Conservation (phyloP, 2,888 invertebrate genomes). For the Fissipunctia ypsillon region DNA sequence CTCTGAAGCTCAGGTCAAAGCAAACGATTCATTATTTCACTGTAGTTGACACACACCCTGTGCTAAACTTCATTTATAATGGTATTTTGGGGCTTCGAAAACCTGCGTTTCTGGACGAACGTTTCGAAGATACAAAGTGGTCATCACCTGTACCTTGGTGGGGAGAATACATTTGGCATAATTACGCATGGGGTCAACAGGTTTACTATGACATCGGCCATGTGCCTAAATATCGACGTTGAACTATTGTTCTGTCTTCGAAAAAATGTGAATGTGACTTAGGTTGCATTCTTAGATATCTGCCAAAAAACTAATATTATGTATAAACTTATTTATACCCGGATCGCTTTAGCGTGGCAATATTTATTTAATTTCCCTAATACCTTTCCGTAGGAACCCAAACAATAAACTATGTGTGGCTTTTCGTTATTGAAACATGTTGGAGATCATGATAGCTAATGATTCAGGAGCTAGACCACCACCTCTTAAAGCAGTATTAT, state of each 20-base stretch:
- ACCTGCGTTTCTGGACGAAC: not conserved
- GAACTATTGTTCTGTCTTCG: not conserved
- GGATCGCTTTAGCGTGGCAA: no score
- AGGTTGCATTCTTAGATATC: no score
- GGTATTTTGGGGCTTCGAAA: not conserved
- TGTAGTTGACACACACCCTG: conserved; percentile 19
- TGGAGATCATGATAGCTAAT: no score
- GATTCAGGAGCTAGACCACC: no score
- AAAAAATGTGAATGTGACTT: no score
- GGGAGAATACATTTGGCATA: not conserved
- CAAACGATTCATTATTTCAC: conserved; percentile 35
- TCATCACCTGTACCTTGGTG: not conserved
- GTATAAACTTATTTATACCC: no score
- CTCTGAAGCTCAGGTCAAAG: conserved; percentile 21
- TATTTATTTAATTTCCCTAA: no score
- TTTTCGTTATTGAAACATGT: no score
- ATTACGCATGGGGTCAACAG: accelerated
- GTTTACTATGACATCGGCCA: accelerated
- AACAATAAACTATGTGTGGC: no score
- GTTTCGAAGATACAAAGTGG: conserved; percentile 34
- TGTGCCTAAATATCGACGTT: conserved; percentile 18
- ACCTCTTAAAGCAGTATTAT: no score
- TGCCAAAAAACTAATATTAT: no score
- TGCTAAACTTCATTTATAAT: conserved; percentile 20
- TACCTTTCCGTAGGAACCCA: no score